These are phyloP conservation scores for Venturia canescens DNA, from an alignment of 1,140 invertebrate genomes.

Conservation along the genomic window DNA sequence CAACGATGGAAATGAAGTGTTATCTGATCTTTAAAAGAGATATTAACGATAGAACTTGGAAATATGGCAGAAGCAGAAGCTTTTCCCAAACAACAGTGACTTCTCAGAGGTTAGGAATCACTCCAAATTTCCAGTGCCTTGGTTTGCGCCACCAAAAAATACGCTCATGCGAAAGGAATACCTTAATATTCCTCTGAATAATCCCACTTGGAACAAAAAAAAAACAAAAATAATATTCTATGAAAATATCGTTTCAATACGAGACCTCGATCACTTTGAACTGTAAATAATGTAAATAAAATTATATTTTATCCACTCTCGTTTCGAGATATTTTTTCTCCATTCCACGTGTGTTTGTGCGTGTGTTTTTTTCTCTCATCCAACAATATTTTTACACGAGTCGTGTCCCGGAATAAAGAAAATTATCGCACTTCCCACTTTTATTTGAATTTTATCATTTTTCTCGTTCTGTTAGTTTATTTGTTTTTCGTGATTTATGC, in stretches of 20 bases:
- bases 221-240: neutral
- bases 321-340: neutral
- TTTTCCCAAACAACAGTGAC: no score
- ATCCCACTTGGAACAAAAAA: neutral
- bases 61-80: no score
- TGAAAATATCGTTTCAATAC: slow-evolving; percentile 1
- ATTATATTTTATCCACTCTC: slow-evolving; percentile 31
- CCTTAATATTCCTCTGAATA: neutral
- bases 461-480: neutral
- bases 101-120: no score
- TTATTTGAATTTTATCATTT: neutral
- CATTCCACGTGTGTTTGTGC: slow-evolving; percentile 28
- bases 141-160: no score
- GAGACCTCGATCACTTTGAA: neutral
- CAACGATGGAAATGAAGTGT: no score
- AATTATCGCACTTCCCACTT: slow-evolving; percentile 26
- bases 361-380: slow-evolving; percentile 42
- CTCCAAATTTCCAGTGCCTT: no score
- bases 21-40: no score
- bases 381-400: slow-evolving; percentile 51
- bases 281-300: slow-evolving; percentile 69
- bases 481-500: neutral
- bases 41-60: no score
- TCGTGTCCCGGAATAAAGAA: slow-evolving; percentile 62
- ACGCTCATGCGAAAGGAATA: no score